phyloP scores from a whole-genome alignment of 37 sponge, comb jelly and placozoan species.

The Chondrilla cf. caribensis region DNA sequence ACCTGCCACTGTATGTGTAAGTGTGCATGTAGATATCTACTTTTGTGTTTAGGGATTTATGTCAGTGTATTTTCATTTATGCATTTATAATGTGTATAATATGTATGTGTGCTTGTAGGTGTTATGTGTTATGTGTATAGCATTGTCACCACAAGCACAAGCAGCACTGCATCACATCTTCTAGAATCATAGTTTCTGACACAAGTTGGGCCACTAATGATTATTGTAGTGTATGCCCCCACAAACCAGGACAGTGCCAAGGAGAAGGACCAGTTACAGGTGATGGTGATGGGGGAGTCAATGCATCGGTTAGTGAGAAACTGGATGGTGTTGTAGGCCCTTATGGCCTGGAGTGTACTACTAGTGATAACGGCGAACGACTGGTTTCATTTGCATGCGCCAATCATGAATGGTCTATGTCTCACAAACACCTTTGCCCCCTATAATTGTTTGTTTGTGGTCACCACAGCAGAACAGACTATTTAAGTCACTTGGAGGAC shows the following conservation, averaged over 20 bases:
- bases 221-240: conserved; percentile 13
- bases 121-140: background rate
- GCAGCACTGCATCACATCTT: background rate
- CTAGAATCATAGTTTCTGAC: background rate
- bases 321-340: conserved; percentile 9
- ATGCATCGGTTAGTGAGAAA: conserved; percentile 1
- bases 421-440: background rate
- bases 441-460: too few relatives aligned
- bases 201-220: background rate
- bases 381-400: conserved; percentile 19
- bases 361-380: conserved; percentile 16
- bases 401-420: conserved; percentile 1
- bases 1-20: too few relatives aligned
- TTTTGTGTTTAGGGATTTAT: too few relatives aligned
- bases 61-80: too few relatives aligned
- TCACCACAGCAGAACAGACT: too few relatives aligned
- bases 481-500: too few relatives aligned
- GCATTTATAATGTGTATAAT: too few relatives aligned
- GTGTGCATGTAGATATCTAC: too few relatives aligned
- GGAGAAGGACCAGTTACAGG: background rate
- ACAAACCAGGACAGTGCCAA: conserved; percentile 6
- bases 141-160: conserved; percentile 23
- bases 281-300: background rate
- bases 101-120: background rate
- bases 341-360: background rate